A percentile compares a stretch with the other conserved stretches of the same genome.
Conservation (phyloP, 2,888 invertebrate species). For the Sinelater perroti region DNA sequence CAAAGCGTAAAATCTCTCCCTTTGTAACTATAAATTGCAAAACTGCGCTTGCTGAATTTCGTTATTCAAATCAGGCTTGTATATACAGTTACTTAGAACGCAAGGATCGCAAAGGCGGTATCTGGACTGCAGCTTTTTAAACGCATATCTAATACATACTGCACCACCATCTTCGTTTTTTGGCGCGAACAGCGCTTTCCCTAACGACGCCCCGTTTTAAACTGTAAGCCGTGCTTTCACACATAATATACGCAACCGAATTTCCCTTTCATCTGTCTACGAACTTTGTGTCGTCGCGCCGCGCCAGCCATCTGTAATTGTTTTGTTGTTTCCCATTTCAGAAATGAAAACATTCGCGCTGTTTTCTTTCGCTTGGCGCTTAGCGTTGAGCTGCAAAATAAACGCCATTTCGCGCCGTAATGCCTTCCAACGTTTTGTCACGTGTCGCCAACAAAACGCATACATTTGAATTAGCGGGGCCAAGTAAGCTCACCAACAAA, state of each 20-base stretch:
- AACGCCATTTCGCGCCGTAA: too few species aligned
- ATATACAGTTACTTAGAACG: slow-evolving; percentile 18
- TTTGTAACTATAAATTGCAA: slow-evolving; percentile 23
- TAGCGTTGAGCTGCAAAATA: background rate
- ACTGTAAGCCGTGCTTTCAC: background rate
- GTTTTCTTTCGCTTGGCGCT: background rate
- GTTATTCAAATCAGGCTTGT: slow-evolving; percentile 21
- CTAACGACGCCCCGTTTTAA: background rate
- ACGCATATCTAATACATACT: background rate
- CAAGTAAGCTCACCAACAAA: too few species aligned
- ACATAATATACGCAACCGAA: slow-evolving; percentile 6
- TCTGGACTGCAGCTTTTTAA: background rate
- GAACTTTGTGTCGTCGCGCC: slow-evolving; percentile 6
- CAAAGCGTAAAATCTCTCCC: slow-evolving; percentile 23
- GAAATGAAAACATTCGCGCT: slow-evolving; percentile 2
- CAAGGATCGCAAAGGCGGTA: background rate
- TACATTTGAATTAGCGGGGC: too few species aligned
- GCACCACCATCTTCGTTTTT: background rate
- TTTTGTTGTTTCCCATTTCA: background rate
- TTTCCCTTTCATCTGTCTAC: slow-evolving; percentile 9
- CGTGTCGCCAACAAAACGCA: too few species aligned
- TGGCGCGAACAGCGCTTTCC: background rate
- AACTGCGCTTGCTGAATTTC: slow-evolving; percentile 19
- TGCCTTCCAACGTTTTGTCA: too few species aligned
- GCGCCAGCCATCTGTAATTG: slow-evolving; percentile 5